A percentile compares a stretch with the other conserved stretches of the same genome.
Evolutionary conservation across 2,797 vertebrate species (phyloP).

Genomic region (Cossypha heuglini): DNA sequence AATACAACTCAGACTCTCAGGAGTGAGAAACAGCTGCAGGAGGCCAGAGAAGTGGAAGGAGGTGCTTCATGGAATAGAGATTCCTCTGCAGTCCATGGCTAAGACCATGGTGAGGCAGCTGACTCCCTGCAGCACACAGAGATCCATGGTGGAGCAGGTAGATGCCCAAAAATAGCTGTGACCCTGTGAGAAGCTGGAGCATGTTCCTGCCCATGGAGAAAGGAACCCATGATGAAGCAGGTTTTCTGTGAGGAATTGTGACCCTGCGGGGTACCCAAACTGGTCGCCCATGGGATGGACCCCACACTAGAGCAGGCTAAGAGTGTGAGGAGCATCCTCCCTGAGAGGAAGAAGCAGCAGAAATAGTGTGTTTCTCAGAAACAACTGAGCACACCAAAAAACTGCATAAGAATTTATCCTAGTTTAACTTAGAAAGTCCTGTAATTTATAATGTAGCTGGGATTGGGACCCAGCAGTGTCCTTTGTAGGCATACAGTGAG

Average conservation of each 20-base stretch:
- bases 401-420: neutral
- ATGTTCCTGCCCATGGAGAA: neutral
- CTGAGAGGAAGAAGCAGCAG: neutral
- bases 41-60: accelerated
- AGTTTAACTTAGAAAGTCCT: neutral
- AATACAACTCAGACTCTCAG: neutral
- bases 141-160: neutral
- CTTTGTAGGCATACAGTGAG: neutral
- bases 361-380: neutral
- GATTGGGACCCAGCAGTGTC: neutral
- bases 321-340: neutral
- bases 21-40: neutral
- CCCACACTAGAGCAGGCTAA: neutral
- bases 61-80: neutral
- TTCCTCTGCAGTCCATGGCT: neutral
- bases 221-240: neutral
- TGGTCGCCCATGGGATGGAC: neutral
- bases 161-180: neutral
- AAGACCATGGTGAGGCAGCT: neutral
- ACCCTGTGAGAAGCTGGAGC: neutral
- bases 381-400: neutral
- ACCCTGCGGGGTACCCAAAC: too few species aligned
- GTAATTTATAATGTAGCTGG: neutral
- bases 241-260: neutral
- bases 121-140: neutral